phyloP scores from a whole-genome alignment of 2,113 vertebrate genomes.

The Hippopotamus amphibius region DNA sequence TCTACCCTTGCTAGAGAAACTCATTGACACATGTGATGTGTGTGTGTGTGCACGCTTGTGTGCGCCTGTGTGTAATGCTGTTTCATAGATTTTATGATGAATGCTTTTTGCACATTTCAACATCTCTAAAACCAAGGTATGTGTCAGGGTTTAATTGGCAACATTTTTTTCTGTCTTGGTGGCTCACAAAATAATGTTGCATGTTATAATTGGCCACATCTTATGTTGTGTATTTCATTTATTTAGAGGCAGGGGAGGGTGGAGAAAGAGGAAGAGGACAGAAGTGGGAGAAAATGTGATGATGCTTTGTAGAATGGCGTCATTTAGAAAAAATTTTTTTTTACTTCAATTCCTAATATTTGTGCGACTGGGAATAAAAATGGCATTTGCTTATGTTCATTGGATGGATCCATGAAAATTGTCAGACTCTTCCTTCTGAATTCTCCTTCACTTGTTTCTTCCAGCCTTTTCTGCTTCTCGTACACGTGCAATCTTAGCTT shows the following conservation, averaged over 20 bases:
- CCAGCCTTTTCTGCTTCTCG: neutral
- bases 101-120: neutral
- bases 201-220: neutral
- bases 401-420: neutral
- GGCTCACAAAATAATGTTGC: neutral
- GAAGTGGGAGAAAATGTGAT: constrained; percentile 4
- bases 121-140: constrained; percentile 54
- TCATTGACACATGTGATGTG: neutral
- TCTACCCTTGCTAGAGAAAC: constrained; percentile 38
- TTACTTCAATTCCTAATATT: neutral
- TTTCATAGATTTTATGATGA: constrained; percentile 39
- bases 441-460: neutral
- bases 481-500: neutral
- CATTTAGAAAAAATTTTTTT: neutral
- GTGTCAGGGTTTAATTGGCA: constrained; percentile 46
- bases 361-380: constrained; percentile 13
- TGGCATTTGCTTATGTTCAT: neutral
- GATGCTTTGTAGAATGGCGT: neutral
- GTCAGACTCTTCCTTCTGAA: neutral
- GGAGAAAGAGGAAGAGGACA: neutral
- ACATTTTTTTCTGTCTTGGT: constrained; percentile 20
- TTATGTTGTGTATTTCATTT: constrained; percentile 53
- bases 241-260: neutral
- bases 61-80: neutral
- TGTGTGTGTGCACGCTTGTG: neutral